Base-by-base conservation (phyloP, 2,797 vertebrate genomes). In the Hafferia zeledoni region DNA sequence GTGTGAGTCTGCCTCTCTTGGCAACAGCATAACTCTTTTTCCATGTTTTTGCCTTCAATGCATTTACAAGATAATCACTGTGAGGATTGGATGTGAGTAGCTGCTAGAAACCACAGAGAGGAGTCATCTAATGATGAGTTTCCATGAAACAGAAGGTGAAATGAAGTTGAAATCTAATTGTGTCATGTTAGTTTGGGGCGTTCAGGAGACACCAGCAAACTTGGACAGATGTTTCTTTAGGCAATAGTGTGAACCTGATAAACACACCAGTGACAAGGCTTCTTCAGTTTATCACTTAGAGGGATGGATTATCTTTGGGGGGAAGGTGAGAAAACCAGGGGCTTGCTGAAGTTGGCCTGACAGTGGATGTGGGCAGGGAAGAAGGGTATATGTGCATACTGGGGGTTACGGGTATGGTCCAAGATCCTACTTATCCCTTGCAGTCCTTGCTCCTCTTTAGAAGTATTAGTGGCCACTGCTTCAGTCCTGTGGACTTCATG, bases 371-470 rank as follows among this genome's bases (percentile, higher is more conserved):
- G 28, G 17, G 30, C 35, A 37, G 9, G 22, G 30, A 33, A 19
- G 22, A 6, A 6, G 31, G 15, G 17, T 35, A 0, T 30, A 5
- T 59, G 30, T 35, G 5, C 4, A 4, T 7, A 1, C 22, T 57
- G 65, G 46, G 41, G 3, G 5, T 57, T 72, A 59, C 53, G 47
- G 63, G 12, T 16, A 1, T 53, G 31, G 25, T 8, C 25, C 4
- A 63, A 70, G 31, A 9, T 6, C 11, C 17, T 52, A 8, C 10
- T 87, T 74, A 12, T 68, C 10, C n/a, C 17, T 13, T 76, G 55
- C 8, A 65, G 22, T 61, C 8, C 9, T 81, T 68, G 10, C 30
- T 78, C 1, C 1, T 30, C n/a, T 65, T 57, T 5, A 14, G 6
- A 60, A 53, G 41, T 15, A 6, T 13, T n/a, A 28, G 18, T 56